Evolutionary conservation across 2,797 vertebrate species (phyloP).

Genomic region (Melanotaenia parkinsoni): DNA sequence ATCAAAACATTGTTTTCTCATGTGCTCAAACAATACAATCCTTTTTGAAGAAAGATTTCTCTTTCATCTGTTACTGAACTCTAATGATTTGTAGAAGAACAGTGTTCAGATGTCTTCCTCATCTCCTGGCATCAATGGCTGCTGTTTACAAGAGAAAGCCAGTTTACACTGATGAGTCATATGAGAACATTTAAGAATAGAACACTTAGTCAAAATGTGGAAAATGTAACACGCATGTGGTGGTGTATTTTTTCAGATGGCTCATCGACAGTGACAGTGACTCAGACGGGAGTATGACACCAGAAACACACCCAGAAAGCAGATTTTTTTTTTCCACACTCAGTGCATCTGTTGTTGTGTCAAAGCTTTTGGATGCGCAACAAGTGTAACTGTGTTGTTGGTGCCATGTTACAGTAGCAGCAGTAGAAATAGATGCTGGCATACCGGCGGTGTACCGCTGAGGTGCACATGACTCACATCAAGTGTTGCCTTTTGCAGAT

Average conservation of each 20-base stretch:
- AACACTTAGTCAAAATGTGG: background rate
- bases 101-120: no score
- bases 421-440: no score
- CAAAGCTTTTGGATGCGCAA: background rate
- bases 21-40: constrained; percentile 3
- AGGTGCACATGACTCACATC: no score
- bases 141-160: background rate
- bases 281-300: background rate
- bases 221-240: background rate
- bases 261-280: background rate
- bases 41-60: constrained; percentile 2
- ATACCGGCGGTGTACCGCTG: no score
- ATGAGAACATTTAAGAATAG: constrained; percentile 1
- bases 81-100: no score
- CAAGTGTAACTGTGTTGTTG: background rate
- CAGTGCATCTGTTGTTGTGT: background rate
- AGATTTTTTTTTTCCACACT: background rate
- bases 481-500: no score
- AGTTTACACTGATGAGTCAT: background rate
- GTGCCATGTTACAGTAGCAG: background rate
- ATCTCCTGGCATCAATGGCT: background rate
- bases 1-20: constrained; percentile 11
- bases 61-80: constrained; percentile 39
- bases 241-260: background rate
- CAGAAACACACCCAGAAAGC: background rate